phyloP scores from a whole-genome alignment of 2,888 invertebrate species.

The Andrena flavipes region DNA sequence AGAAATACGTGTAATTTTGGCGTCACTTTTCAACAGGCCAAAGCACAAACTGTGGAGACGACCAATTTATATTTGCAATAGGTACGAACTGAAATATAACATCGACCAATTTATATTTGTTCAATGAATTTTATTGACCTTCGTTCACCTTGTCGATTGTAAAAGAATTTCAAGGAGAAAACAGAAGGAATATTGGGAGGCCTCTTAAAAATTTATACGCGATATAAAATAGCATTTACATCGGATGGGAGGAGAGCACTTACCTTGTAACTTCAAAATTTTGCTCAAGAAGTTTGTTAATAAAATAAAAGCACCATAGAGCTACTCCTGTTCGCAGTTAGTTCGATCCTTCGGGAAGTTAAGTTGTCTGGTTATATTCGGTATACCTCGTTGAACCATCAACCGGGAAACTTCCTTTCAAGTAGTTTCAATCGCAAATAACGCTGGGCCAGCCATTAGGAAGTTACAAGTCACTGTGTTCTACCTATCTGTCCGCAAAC shows the following conservation, averaged over 20 bases:
- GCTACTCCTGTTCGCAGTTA: not conserved
- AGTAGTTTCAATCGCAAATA: conserved; percentile 8
- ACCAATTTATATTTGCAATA: conserved; percentile 10
- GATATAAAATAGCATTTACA: not conserved
- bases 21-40: not conserved
- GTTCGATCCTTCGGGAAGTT: conserved; percentile 16
- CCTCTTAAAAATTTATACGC: not conserved
- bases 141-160: not conserved
- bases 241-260: not conserved
- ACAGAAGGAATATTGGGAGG: not conserved
- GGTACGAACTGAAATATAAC: not conserved
- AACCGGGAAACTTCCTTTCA: conserved; percentile 17
- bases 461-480: conserved; percentile 19
- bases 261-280: not conserved
- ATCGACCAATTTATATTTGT: not conserved
- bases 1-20: not conserved
- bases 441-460: conserved; percentile 5
- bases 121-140: not conserved
- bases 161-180: not conserved
- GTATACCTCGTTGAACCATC: conserved; percentile 9
- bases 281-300: conserved; percentile 30
- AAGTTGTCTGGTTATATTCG: conserved; percentile 18
- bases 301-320: not conserved
- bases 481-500: conserved; percentile 1
- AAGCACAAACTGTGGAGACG: conserved; percentile 15